These are phyloP conservation scores for Dryocosmus kuriphilus DNA, from an alignment of 2,888 invertebrate genomes.

Conservation along the genomic window DNA sequence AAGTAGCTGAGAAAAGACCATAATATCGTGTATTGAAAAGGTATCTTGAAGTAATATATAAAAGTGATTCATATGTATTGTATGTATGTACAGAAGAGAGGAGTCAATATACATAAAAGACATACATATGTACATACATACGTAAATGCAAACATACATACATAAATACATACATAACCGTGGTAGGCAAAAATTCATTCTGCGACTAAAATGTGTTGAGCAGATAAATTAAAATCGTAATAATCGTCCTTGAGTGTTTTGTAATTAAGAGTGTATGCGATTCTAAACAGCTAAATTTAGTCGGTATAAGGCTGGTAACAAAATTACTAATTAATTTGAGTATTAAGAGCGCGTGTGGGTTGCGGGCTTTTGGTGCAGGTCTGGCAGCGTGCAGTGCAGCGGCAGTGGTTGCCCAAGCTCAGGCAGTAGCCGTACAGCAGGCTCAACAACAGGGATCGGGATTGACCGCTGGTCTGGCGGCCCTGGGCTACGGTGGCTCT, in stretches of 20 bases:
- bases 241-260: not conserved
- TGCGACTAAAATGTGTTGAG: not conserved
- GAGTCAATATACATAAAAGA: no score
- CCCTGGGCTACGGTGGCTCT: constrained; percentile 76
- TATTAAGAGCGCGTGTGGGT: constrained; percentile 70
- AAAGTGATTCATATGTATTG: no score
- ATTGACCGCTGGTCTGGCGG: constrained; percentile 76
- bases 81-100: no score
- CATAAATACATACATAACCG: not conserved
- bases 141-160: not conserved
- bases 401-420: constrained; percentile 76
- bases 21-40: not conserved
- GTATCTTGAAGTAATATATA: not conserved
- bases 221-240: not conserved
- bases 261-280: constrained; percentile 28
- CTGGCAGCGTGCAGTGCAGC: constrained; percentile 82
- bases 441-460: constrained; percentile 76
- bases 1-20: not conserved
- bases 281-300: constrained; percentile 52
- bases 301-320: constrained; percentile 63
- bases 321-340: constrained; percentile 50
- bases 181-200: not conserved
- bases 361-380: constrained; percentile 79
- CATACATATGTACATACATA: not conserved
- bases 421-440: constrained; percentile 76